A percentile compares a stretch with the other conserved stretches of the same genome.
phyloP scores from a whole-genome alignment of 2,113 vertebrate genomes.

The Eulemur macaco region DNA sequence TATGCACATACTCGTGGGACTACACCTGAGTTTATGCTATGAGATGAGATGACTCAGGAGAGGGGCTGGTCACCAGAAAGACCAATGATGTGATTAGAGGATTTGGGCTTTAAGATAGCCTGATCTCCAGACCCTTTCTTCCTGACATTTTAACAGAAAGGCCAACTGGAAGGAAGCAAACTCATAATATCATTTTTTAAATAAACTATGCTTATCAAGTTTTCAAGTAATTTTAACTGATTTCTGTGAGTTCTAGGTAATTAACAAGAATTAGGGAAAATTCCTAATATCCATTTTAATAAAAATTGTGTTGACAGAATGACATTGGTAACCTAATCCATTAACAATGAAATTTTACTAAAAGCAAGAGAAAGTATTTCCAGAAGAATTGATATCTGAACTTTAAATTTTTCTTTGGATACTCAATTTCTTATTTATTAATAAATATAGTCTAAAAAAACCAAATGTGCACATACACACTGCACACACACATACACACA shows the following conservation, averaged over 20 bases:
- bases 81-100: not conserved
- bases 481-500: not conserved
- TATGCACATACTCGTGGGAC: not conserved
- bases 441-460: not conserved
- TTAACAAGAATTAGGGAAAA: conserved; percentile 23
- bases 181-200: conserved; percentile 8
- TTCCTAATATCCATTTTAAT: conserved; percentile 26
- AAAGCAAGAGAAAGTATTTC: conserved; percentile 1
- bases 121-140: not conserved
- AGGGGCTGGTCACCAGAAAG: not conserved
- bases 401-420: conserved; percentile 18
- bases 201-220: not conserved
- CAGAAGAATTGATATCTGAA: not conserved
- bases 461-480: not conserved
- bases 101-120: not conserved
- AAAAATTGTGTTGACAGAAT: conserved; percentile 26
- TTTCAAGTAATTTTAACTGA: conserved; percentile 49
- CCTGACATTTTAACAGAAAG: conserved; percentile 23
- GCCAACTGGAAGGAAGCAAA: not conserved
- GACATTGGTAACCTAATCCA: not conserved
- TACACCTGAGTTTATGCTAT: not conserved
- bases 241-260: conserved; percentile 13
- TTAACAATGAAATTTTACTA: conserved; percentile 24
- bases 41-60: not conserved
- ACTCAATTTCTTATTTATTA: not conserved